A percentile compares a stretch with the other conserved stretches of the same genome.
phyloP scores from a whole-genome alignment of 1,140 invertebrate species.

The Arctopsyche grandis region DNA sequence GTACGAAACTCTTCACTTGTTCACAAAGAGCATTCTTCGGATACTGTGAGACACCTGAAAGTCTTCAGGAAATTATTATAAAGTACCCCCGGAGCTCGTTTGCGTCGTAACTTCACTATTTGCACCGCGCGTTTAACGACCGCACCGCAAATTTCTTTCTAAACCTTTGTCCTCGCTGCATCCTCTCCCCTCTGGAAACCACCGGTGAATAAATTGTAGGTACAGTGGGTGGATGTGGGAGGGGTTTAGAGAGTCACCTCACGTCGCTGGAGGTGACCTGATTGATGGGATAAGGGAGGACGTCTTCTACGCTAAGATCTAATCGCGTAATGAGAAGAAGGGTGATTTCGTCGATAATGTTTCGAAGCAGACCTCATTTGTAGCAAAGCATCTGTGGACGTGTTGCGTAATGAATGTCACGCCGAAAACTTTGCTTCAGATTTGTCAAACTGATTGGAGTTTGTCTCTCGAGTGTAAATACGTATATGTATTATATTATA shows the following conservation, averaged over 20 bases:
- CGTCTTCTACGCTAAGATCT: slow-evolving; percentile 11
- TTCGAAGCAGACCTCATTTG: background rate
- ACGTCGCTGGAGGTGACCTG: slow-evolving; percentile 12
- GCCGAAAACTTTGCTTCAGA: slow-evolving; percentile 15
- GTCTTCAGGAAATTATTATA: slow-evolving; percentile 11
- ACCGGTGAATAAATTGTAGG: background rate
- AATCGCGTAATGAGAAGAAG: slow-evolving; percentile 20
- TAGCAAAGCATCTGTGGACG: background rate
- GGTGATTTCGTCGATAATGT: slow-evolving; percentile 6
- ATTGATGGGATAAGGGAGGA: slow-evolving; percentile 23
- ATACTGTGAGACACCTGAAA: slow-evolving; percentile 26
- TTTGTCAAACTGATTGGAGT: slow-evolving; percentile 10
- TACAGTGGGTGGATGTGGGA: too few relatives aligned
- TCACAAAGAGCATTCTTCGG: slow-evolving; percentile 27
- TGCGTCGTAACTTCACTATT: slow-evolving; percentile 5
- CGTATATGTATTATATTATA: background rate
- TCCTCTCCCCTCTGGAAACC: background rate
- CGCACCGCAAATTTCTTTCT: slow-evolving; percentile 10
- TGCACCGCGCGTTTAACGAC: background rate
- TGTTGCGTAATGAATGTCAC: background rate
- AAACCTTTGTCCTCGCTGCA: background rate
- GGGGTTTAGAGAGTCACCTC: background rate
- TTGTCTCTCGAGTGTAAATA: background rate
- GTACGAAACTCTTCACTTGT: background rate
- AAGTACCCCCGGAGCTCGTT: background rate